Evolutionary conservation across 2,888 invertebrate genomes (phyloP).

Genomic region (Abrostola triplasia): DNA sequence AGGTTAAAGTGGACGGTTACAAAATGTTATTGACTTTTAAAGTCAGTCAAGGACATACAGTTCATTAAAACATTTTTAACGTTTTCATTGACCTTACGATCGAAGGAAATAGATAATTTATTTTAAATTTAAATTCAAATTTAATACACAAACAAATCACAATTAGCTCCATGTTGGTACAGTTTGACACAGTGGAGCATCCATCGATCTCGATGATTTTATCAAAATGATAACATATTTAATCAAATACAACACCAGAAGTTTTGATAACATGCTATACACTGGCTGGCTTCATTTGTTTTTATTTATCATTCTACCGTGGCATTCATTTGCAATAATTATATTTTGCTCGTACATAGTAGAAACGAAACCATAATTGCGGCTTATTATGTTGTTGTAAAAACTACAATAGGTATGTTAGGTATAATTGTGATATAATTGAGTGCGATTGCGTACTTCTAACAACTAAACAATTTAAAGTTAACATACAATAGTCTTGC

Average conservation of each 20-base stretch:
- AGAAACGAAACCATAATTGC: conserved; percentile 1
- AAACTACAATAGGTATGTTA: not conserved
- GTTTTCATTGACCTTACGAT: no score
- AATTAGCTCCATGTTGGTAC: no score
- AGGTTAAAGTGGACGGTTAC: no score
- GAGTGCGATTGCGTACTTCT: conserved; percentile 5
- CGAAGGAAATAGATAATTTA: no score
- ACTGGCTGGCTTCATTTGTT: not conserved
- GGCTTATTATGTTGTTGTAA: not conserved
- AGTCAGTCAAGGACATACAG: no score
- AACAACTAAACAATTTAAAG: conserved; percentile 6
- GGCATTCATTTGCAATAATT: not conserved
- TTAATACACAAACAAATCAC: no score
- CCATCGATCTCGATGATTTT: not conserved
- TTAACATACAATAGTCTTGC: not conserved
- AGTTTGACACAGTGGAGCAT: no score
- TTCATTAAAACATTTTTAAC: no score
- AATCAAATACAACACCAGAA: conserved; percentile 1
- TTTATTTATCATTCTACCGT: not conserved
- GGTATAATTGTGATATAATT: conserved; percentile 3
- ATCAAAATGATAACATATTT: not conserved
- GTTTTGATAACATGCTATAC: not conserved
- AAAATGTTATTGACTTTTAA: no score
- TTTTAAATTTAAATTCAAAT: no score
- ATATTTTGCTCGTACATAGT: not conserved